phyloP scores from a whole-genome alignment of 2,888 invertebrate genomes.

The Folsomia candida region DNA sequence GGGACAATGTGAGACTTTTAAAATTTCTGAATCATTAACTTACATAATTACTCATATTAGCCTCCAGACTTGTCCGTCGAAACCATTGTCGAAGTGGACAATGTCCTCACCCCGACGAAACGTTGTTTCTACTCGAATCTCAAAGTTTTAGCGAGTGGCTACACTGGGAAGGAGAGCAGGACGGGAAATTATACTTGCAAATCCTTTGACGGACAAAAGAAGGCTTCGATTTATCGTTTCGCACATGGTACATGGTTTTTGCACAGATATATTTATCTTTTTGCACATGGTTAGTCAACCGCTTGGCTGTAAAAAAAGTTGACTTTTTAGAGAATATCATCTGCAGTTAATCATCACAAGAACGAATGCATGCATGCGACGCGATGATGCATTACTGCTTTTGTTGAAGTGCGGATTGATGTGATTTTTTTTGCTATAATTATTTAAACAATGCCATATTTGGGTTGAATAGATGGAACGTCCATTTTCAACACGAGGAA shows the following conservation, averaged over 20 bases:
- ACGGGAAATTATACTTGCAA: slow-evolving; percentile 44
- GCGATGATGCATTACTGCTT: background rate
- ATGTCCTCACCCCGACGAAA: slow-evolving; percentile 32
- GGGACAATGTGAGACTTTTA: background rate
- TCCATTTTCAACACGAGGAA: slow-evolving; percentile 38
- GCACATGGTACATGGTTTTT: no score
- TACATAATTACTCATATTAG: background rate
- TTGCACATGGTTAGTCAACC: background rate
- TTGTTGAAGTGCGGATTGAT: background rate
- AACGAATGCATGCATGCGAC: background rate
- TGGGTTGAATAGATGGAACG: slow-evolving; percentile 29
- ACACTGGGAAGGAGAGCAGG: slow-evolving; percentile 34
- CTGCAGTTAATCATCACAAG: no score
- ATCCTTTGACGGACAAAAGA: slow-evolving; percentile 28
- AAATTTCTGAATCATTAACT: background rate
- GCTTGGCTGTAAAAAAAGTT: background rate
- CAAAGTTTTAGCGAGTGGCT: slow-evolving; percentile 41
- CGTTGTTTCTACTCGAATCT: slow-evolving; percentile 36
- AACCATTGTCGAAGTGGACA: slow-evolving; percentile 35
- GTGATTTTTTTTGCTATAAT: background rate
- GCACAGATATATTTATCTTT: slow-evolving; percentile 19
- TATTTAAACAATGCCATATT: background rate
- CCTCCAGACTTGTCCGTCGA: slow-evolving; percentile 36
- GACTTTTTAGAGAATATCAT: background rate
- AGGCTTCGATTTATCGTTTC: slow-evolving; percentile 36